These are phyloP conservation scores for Sebastes itinus DNA, from an alignment of 2,797 vertebrate species.

Conservation along the genomic window DNA sequence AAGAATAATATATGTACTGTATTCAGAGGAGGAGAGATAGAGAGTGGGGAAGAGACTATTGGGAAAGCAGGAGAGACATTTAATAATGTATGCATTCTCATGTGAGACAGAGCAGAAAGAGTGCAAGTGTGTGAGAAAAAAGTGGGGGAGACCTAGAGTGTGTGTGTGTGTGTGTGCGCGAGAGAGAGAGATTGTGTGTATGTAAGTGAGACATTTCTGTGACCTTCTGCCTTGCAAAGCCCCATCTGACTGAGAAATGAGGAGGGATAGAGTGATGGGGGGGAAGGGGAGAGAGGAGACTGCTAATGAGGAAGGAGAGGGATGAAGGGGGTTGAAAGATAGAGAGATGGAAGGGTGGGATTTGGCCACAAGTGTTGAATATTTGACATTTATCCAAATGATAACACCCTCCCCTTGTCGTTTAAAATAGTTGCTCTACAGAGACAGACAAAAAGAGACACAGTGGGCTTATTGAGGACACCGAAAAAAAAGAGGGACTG, in stretches of 20 bases:
- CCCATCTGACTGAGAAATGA: slow-evolving; percentile 80
- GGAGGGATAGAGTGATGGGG: slow-evolving; percentile 69
- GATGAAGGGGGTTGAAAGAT: slow-evolving; percentile 32
- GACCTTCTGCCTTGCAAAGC: slow-evolving; percentile 78
- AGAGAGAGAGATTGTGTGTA: slow-evolving; percentile 37
- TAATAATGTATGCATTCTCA: slow-evolving; percentile 67
- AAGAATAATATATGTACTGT: slow-evolving; percentile 63
- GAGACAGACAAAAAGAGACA: slow-evolving; percentile 4
- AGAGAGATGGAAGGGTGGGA: slow-evolving; percentile 28
- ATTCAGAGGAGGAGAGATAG: slow-evolving; percentile 17
- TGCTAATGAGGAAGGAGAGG: slow-evolving; percentile 73
- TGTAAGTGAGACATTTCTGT: slow-evolving; percentile 75
- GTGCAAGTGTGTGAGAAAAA: slow-evolving; percentile 13
- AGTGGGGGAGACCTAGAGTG: slow-evolving; percentile 6
- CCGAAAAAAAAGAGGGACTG: background rate
- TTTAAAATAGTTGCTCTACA: slow-evolving; percentile 30
- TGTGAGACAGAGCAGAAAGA: slow-evolving; percentile 41
- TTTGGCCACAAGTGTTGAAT: slow-evolving; percentile 57
- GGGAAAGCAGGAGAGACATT: slow-evolving; percentile 25
- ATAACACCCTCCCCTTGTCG: slow-evolving; percentile 34
- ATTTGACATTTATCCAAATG: slow-evolving; percentile 66
- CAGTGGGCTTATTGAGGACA: background rate
- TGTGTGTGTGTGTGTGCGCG: background rate
- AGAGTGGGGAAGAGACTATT: background rate
- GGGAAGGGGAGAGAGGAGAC: slow-evolving; percentile 66